Evolutionary conservation across 2,113 vertebrate genomes (phyloP), one percentile per base, ranked within the genome.

Genomic region (Vulpes ferrilata): DNA sequence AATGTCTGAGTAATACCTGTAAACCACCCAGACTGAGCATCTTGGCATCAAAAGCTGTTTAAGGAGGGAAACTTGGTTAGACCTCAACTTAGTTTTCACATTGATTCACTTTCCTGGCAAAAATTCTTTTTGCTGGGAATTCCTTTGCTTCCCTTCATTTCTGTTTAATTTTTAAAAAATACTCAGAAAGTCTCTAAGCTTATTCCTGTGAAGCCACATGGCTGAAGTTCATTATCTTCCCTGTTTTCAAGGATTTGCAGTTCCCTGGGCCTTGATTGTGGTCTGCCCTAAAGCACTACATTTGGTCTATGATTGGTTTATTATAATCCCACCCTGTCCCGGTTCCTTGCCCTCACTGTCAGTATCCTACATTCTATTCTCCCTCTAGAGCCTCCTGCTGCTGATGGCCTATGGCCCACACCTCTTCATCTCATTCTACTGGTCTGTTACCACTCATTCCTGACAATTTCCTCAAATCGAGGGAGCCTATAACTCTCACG

Each of bases 131-230:
- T 53, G 25, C 32, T 81, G 22, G 64, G 23, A 80, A 82, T 71
- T 64, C 22, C 17, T 62, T 93, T 76, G 25, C 53, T 96, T 86
- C 25, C 5, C 19, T 88, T 90, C 38, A 91, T 51, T 94, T 94
- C 67, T 78, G 51, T 85, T 57, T 76, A 43, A 32, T 82, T 25
- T 32, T 27, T 23, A 0, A 17, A 59, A 32, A 64, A 71, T 62
- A n/a, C 78, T 9, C 62, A 60, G 27, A 27, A 62, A 83, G 48
- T 83, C 48, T 82, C 35, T 82, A 38, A 55, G 73, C 35, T 43
- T 96, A 64, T 4, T 86, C 94, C 22, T 48, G 79, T 83, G 88
- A 95, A 89, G 60, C 55, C 32, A 71, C 32, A 48, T 32, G 88
- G 25, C 20, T 69, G 64, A 74, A 65, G 69, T 76, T 60, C 38